These are phyloP conservation scores for Bettongia penicillata DNA, from an alignment of 2,113 vertebrate genomes.

Conservation along the genomic window DNA sequence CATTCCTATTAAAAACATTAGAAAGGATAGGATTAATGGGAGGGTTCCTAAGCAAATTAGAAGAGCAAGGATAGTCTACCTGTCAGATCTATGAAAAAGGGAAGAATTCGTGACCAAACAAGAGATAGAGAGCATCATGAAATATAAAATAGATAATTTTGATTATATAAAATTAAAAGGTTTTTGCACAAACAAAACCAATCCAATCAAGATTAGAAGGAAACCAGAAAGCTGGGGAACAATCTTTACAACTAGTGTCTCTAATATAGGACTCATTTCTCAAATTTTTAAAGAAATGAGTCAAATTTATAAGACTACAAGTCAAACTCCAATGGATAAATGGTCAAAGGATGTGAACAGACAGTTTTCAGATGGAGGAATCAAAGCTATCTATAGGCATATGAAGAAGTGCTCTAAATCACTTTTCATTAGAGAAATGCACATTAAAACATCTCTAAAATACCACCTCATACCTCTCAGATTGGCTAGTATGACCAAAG, in stretches of 20 bases:
- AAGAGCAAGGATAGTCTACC: not conserved
- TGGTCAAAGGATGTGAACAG: not conserved
- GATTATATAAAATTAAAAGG: not conserved
- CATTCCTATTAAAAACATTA: no score
- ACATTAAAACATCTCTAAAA: not conserved
- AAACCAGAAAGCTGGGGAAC: not conserved
- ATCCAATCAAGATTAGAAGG: not conserved
- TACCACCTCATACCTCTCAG: not conserved
- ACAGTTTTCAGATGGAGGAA: not conserved
- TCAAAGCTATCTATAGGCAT: not conserved
- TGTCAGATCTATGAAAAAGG: not conserved
- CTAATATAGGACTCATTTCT: not conserved
- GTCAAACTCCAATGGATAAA: not conserved
- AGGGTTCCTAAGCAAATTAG: not conserved
- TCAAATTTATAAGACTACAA: not conserved
- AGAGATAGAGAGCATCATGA: not conserved
- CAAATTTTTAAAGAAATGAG: not conserved
- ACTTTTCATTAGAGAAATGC: not conserved
- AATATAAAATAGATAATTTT: not conserved
- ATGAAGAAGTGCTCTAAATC: not conserved
- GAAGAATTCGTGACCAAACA: not conserved
- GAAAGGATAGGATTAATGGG: no score
- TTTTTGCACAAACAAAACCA: not conserved
- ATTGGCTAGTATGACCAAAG: not conserved
- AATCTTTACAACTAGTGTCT: not conserved